Base-by-base conservation (phyloP, 2,113 vertebrate species). In the Pygoscelis antarcticus region DNA sequence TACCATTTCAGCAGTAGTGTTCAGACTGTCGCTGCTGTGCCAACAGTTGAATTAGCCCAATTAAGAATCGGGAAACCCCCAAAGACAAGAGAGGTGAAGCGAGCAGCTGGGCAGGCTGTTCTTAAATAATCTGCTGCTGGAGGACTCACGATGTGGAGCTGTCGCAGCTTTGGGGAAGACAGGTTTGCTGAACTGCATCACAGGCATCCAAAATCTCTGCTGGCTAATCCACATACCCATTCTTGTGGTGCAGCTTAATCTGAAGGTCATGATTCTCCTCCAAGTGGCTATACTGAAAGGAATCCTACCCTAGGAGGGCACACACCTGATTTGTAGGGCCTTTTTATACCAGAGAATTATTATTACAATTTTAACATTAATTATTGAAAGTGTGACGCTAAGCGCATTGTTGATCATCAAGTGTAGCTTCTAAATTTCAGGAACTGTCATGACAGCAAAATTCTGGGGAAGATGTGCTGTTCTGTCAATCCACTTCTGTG, bases 101-200 rank as follows among this genome's bases (percentile, higher is more conserved):
- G 3, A 74, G n/a, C 12, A 6, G 29, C 76, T 2, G 44, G 38
- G 2, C 7, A 6, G 5, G 27, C 61, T 27, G 22, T 18, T 36
- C 14, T 20, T 25, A 3, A 34, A 3, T 6, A 5, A 8, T 2
- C 34, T 5, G 54, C 40, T 19, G 38, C 52, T 13, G 70, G 19
- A 14, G 62, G 34, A 29, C 7, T 26, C 2, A 2, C 8, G 57
- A 2, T 8, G 25, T 1, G 23, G 38, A 54, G 30, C 60, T 32
- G n/a, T 7, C 1, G 2, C n/a, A 10, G 70, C 6, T 29, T 40
- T 1, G 9, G 42, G 14, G 40, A 11, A 16, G 40, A 7, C 16
- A 15, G 54, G 17, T 25, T 40, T 49, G 46, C 52, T 74, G 34
- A 34, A 12, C 44, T 9, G 38, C 60, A 13, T 6, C 15, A 1